phyloP scores from a whole-genome alignment of 2,797 vertebrate species.

The Tapera naevia region DNA sequence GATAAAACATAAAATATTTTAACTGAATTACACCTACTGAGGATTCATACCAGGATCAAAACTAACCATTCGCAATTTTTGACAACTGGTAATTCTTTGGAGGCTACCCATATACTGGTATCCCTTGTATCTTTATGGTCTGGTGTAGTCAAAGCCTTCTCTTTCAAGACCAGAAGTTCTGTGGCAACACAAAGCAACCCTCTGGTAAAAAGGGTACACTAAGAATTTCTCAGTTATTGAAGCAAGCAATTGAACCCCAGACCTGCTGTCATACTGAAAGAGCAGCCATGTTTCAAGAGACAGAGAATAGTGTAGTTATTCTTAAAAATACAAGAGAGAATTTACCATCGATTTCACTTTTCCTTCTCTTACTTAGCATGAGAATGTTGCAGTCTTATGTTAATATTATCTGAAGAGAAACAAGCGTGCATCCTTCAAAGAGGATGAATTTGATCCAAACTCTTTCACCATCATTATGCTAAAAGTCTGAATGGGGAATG shows the following conservation, averaged over 20 bases:
- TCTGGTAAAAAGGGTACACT: neutral
- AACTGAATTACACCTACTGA: neutral
- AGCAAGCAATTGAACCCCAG: slow-evolving; percentile 1
- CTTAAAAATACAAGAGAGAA: neutral
- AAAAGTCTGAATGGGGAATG: neutral
- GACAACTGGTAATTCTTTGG: neutral
- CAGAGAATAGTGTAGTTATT: neutral
- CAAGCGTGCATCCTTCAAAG: neutral
- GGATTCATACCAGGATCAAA: neutral
- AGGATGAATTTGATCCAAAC: neutral
- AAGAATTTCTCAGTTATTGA: slow-evolving; percentile 6
- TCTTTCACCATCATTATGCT: neutral
- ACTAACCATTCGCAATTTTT: neutral
- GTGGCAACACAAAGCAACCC: neutral
- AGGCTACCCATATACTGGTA: neutral
- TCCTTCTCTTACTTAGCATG: neutral
- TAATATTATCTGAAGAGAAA: slow-evolving; percentile 15
- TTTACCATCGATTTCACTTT: neutral
- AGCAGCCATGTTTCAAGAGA: neutral
- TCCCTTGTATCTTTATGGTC: neutral
- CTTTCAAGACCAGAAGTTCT: neutral
- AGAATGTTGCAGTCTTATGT: neutral
- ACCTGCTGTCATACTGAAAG: neutral
- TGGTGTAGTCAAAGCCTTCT: neutral
- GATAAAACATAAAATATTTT: neutral